Conservation (phyloP, 2,113 vertebrate species). For the Ceyx melanurus region DNA sequence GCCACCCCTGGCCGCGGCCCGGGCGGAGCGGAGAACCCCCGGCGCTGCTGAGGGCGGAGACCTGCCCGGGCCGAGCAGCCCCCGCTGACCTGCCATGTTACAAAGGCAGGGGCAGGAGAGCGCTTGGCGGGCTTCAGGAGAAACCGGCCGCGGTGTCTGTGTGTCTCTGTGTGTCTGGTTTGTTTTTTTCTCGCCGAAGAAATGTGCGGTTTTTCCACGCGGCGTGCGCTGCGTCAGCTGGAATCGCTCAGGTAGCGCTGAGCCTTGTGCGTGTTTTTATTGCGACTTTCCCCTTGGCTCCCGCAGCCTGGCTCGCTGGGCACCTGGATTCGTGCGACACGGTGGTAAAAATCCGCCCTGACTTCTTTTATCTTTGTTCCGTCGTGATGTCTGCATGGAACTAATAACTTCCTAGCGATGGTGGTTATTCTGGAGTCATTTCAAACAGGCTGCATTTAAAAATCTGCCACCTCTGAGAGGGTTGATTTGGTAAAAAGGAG, state of each 20-base stretch:
- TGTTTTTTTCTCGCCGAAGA: fast-evolving
- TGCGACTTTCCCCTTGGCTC: neutral
- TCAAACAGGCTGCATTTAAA: neutral
- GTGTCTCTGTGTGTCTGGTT: neutral
- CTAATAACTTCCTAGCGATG: conserved; percentile 26
- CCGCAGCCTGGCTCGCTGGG: neutral
- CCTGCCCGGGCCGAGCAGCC: neutral
- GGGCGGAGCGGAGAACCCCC: neutral
- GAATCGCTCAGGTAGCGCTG: neutral
- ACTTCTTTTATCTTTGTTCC: neutral
- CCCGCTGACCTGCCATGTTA: neutral
- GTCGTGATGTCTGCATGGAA: neutral
- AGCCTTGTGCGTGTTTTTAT: neutral
- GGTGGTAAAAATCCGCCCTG: neutral
- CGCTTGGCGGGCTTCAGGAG: neutral
- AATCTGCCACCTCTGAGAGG: neutral
- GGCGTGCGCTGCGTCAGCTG: neutral
- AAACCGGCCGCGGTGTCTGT: neutral
- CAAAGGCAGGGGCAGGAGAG: neutral
- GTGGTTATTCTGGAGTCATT: conserved; percentile 13
- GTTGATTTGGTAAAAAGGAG: neutral
- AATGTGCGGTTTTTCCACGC: neutral
- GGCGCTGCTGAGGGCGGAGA: neutral
- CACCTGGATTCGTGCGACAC: neutral
- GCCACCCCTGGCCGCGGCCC: neutral